Conservation (phyloP, 2,113 vertebrate genomes). For the Chauna torquata region DNA sequence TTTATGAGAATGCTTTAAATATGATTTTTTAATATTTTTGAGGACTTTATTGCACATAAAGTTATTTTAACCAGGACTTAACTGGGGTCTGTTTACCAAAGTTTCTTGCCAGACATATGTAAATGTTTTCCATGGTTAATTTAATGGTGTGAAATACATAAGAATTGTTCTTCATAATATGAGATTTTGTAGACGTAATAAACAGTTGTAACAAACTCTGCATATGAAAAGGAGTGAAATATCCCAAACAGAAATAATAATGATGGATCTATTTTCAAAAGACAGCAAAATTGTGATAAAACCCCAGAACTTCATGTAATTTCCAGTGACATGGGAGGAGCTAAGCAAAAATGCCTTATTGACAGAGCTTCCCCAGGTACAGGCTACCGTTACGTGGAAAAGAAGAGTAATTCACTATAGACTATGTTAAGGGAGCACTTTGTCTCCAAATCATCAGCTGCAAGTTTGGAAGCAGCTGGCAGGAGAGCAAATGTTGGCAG, state of each 20-base stretch:
- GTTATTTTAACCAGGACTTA: slow-evolving; percentile 82
- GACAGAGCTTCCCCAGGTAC: neutral
- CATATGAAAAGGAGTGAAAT: neutral
- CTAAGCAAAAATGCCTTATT: neutral
- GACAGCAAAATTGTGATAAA: neutral
- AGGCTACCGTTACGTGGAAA: neutral
- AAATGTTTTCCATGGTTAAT: slow-evolving; percentile 76
- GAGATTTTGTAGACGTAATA: slow-evolving; percentile 16
- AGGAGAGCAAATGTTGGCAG: neutral
- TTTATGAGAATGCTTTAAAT: slow-evolving; percentile 84
- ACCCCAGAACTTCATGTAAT: neutral
- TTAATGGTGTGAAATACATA: slow-evolving; percentile 70
- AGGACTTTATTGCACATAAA: slow-evolving; percentile 81
- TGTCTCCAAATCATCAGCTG: neutral
- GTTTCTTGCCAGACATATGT: slow-evolving; percentile 84
- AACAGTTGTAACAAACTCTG: neutral
- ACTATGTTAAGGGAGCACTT: neutral
- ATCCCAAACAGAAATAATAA: neutral
- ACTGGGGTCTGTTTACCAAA: slow-evolving; percentile 75
- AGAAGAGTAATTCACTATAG: neutral
- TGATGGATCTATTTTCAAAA: neutral
- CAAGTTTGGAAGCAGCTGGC: neutral
- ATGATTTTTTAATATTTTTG: slow-evolving; percentile 92
- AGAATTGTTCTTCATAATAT: slow-evolving; percentile 43
- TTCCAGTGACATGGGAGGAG: neutral